Base-by-base conservation (phyloP, 1,140 invertebrate species). In the Stegodyphus dumicola region DNA sequence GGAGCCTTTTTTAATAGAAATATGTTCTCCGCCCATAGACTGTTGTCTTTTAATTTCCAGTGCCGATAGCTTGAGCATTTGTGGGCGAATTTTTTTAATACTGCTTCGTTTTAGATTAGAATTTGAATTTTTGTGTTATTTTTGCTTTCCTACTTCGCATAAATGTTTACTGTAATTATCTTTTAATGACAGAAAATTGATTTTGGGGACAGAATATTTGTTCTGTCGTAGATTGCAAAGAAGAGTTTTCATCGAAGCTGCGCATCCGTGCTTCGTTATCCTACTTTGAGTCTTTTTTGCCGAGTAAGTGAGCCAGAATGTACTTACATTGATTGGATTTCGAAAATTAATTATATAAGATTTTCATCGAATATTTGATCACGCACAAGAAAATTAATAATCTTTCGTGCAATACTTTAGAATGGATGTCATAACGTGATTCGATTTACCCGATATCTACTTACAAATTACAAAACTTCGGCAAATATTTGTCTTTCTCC, bases 161-260 rank as follows among this genome's bases (percentile, higher is more conserved):
- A 75, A 66, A 83, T 83, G 70, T 83, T 83, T 83, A 83, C 71
- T 66, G 69, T 83, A 83, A 83, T 83, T 75, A 83, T 83, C 70
- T 83, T 83, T 83, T 83, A 83, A 83, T 83, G 80, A 83, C 80
- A 67, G 80, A 83, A 83, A 83, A 83, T 83, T 83, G 80, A 83
- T 83, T 83, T 74, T 54, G 49, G 54, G 15, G 70, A 17, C 56
- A 66, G 33, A 66, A 83, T 75, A 75, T 83, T 83, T 83, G 80
- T 51, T 65, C 80, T 49, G 13, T 48, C n/a, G 69, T 51, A 73
- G 70, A 64, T 81, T 80, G 33, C 9, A 52, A 33, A 71, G 33
- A 33, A 33, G 33, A 33, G 33, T 33, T 33, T 33, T 33, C 33
- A 33, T 33, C 33, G 33, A 33, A 33, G 33, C 33, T 33, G 33